A percentile compares a stretch with the other conserved stretches of the same genome.
Conservation (phyloP, 2,888 invertebrate genomes). For the Tolmerus cingulatus region DNA sequence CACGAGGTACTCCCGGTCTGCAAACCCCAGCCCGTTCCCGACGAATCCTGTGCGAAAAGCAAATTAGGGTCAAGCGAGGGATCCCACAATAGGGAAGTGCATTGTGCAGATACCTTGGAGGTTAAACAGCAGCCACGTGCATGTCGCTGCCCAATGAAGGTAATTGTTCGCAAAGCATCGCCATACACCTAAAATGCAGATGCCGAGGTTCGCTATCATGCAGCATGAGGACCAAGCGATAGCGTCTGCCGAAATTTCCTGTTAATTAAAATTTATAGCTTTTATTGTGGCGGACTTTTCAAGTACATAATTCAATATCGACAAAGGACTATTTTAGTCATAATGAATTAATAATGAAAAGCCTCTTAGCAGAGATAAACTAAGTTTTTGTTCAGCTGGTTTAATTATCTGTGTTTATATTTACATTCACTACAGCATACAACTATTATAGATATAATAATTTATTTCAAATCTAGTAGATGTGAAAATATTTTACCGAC, state of each 20-base stretch:
- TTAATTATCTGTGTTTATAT: no score
- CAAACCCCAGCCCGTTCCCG: slow-evolving; percentile 77
- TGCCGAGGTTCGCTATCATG: slow-evolving; percentile 78
- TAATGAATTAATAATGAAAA: no score
- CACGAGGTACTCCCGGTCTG: slow-evolving; percentile 79
- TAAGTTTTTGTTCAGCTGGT: no score
- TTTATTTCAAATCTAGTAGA: no score
- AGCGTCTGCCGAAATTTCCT: slow-evolving; percentile 64
- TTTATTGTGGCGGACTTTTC: neutral
- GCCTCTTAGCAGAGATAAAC: no score
- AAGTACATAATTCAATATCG: no score
- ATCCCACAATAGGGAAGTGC: neutral
- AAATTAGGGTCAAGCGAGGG: slow-evolving; percentile 23
- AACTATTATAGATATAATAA: no score
- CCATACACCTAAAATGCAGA: slow-evolving; percentile 87
- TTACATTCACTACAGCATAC: no score
- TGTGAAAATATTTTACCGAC: no score
- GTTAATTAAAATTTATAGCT: slow-evolving; percentile 34
- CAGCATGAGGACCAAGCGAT: slow-evolving; percentile 81
- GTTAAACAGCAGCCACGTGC: slow-evolving; percentile 77
- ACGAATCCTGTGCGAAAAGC: slow-evolving; percentile 70
- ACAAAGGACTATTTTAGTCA: no score
- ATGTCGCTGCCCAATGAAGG: slow-evolving; percentile 89
- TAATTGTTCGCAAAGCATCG: slow-evolving; percentile 92
- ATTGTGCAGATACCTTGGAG: neutral